phyloP scores from a whole-genome alignment of 2,113 vertebrate genomes.

The Hystrix brachyura region DNA sequence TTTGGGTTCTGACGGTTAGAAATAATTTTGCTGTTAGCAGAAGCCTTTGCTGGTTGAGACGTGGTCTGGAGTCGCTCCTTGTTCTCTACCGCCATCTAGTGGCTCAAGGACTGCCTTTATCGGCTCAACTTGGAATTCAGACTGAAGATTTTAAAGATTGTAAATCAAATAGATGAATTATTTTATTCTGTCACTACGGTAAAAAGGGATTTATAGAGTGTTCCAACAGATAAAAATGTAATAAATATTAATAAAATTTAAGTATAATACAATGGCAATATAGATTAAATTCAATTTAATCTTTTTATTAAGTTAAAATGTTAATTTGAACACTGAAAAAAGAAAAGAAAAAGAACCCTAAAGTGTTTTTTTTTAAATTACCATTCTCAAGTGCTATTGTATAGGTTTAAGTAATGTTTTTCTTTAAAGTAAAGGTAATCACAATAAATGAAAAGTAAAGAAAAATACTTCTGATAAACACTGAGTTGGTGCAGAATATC shows the following conservation, averaged over 20 bases:
- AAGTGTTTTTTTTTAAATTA: neutral
- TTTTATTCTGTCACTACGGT: slow-evolving; percentile 56
- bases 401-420: slow-evolving; percentile 27
- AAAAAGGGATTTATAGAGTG: slow-evolving; percentile 53
- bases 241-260: slow-evolving; percentile 67
- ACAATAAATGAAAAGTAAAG: slow-evolving; percentile 39
- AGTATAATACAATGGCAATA: slow-evolving; percentile 38
- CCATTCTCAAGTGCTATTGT: neutral
- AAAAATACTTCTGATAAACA: slow-evolving; percentile 45
- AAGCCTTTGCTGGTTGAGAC: slow-evolving; percentile 25
- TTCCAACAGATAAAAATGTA: slow-evolving; percentile 59
- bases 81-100: slow-evolving; percentile 86
- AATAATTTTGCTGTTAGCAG: neutral
- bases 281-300: slow-evolving; percentile 64
- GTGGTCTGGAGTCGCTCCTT: slow-evolving; percentile 17
- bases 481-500: slow-evolving; percentile 56
- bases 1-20: slow-evolving; percentile 55
- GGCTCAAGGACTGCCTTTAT: neutral
- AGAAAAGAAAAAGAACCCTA: neutral
- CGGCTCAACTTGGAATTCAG: neutral
- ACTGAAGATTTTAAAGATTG: slow-evolving; percentile 44
- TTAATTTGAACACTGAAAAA: slow-evolving; percentile 72
- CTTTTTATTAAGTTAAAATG: slow-evolving; percentile 58
- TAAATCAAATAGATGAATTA: slow-evolving; percentile 67
- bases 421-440: slow-evolving; percentile 33